phyloP scores from a whole-genome alignment of 2,113 vertebrate genomes.

The Poeciliopsis prolifica region DNA sequence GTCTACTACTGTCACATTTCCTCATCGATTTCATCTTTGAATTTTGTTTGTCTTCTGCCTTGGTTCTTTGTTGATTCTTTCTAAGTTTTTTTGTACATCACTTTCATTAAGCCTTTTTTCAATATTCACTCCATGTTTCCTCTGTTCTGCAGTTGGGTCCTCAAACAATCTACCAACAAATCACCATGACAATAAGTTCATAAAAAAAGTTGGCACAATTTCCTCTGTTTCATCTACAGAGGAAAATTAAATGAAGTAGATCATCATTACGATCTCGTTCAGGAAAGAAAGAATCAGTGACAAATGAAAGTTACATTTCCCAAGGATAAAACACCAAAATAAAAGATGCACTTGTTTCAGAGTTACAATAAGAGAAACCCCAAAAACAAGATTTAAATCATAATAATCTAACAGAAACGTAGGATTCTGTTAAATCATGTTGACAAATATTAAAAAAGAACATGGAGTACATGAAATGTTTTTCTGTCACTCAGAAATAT shows the following conservation, averaged over 20 bases:
- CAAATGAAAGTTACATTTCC: slow-evolving; percentile 39
- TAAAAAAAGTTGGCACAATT: slow-evolving; percentile 21
- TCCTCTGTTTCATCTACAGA: slow-evolving; percentile 14
- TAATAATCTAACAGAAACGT: slow-evolving; percentile 39
- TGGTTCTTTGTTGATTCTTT: no score
- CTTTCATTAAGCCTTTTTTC: no score
- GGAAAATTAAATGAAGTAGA: no score
- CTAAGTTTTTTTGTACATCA: no score
- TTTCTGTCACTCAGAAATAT: slow-evolving; percentile 56
- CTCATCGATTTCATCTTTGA: no score
- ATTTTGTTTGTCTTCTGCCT: no score
- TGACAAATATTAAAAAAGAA: slow-evolving; percentile 43
- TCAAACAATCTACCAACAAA: no score
- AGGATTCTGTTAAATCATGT: slow-evolving; percentile 39
- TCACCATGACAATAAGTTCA: background rate
- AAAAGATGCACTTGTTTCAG: slow-evolving; percentile 8
- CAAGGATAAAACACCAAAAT: background rate
- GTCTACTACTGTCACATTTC: no score
- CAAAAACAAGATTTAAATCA: slow-evolving; percentile 7
- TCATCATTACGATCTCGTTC: slow-evolving; percentile 9
- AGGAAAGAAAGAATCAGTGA: slow-evolving; percentile 16
- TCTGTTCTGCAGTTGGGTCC: no score
- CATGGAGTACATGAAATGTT: slow-evolving; percentile 36
- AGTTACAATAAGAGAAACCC: background rate
- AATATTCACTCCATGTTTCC: no score